Conservation (phyloP, 2,888 invertebrate genomes). For the Therioaphis trifolii region DNA sequence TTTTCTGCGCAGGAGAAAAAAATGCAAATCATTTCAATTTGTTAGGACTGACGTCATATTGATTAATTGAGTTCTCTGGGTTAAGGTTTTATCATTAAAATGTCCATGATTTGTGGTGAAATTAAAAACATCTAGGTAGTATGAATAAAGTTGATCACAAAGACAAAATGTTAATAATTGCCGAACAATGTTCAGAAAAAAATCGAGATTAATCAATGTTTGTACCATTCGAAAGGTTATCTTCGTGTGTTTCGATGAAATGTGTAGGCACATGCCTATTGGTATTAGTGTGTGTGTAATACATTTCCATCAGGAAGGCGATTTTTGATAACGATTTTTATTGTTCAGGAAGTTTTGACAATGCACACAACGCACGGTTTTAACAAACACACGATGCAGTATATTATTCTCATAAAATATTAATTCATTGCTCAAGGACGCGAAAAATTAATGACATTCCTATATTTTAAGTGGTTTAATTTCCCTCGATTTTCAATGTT, state of each 20-base stretch:
- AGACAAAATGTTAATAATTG: neutral
- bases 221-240: neutral
- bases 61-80: slow-evolving; percentile 55
- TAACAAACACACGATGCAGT: neutral
- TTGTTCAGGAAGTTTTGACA: slow-evolving; percentile 49
- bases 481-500: too few species aligned
- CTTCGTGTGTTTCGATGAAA: too few species aligned
- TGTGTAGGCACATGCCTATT: too few species aligned
- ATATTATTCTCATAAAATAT: slow-evolving; percentile 37
- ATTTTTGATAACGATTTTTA: slow-evolving; percentile 38
- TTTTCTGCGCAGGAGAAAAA: slow-evolving; percentile 17
- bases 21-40: slow-evolving; percentile 57
- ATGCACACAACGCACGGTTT: neutral
- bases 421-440: slow-evolving; percentile 46
- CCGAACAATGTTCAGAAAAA: too few species aligned
- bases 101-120: slow-evolving; percentile 31
- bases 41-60: slow-evolving; percentile 47
- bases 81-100: slow-evolving; percentile 52
- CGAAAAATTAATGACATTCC: slow-evolving; percentile 38
- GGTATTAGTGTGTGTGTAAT: too few species aligned
- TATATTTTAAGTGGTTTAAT: slow-evolving; percentile 23
- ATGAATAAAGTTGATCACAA: neutral
- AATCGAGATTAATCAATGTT: neutral
- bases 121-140: neutral
- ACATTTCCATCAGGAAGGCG: slow-evolving; percentile 11